Percentiles rank a stretch among this genome's conserved stretches.
phyloP scores from a whole-genome alignment of 30 jellyfish, hydroid and myxozoan genomes.

The Mastigias papua region DNA sequence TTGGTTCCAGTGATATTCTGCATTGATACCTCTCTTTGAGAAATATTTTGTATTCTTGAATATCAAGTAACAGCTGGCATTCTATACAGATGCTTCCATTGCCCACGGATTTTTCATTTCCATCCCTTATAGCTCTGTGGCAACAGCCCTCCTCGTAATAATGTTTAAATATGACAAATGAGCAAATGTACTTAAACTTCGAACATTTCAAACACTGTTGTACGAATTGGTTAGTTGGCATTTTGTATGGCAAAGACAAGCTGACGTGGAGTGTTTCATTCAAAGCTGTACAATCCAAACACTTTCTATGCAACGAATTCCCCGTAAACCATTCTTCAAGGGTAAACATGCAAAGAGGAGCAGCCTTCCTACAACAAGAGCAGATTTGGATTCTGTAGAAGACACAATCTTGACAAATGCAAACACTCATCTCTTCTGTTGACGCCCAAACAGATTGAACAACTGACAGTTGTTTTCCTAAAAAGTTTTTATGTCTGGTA shows the following conservation, averaged over 20 bases:
- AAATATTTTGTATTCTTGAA: conserved; percentile 68
- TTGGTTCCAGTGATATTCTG: conserved; percentile 84
- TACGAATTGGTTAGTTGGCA: conserved; percentile 86
- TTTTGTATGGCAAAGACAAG: conserved; percentile 36
- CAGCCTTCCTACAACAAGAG: conserved; percentile 76
- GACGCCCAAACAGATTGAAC: conserved; percentile 53
- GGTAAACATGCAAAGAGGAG: conserved; percentile 96
- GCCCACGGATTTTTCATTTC: conserved; percentile 25
- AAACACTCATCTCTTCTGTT: conserved; percentile 54
- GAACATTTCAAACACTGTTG: conserved; percentile 87
- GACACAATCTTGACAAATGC: conserved; percentile 96
- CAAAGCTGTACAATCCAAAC: conserved; percentile 95
- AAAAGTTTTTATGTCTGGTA: conserved; percentile 68
- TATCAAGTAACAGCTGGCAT: conserved; percentile 80
- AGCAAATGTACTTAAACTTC: conserved; percentile 85
- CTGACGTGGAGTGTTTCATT: conserved; percentile 80
- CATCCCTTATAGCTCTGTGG: conserved; percentile 85
- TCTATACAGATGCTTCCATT: conserved; percentile 77
- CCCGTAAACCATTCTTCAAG: conserved; percentile 88
- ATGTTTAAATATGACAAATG: conserved; percentile 80
- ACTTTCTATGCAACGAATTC: conserved; percentile 69
- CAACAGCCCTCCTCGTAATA: conserved; percentile 76
- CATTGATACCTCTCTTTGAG: conserved; percentile 72
- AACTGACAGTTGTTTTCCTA: conserved; percentile 75
- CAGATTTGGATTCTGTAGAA: conserved; percentile 88